These are phyloP conservation scores for Trilocha varians DNA, from an alignment of 2,888 invertebrate species.

Conservation along the genomic window DNA sequence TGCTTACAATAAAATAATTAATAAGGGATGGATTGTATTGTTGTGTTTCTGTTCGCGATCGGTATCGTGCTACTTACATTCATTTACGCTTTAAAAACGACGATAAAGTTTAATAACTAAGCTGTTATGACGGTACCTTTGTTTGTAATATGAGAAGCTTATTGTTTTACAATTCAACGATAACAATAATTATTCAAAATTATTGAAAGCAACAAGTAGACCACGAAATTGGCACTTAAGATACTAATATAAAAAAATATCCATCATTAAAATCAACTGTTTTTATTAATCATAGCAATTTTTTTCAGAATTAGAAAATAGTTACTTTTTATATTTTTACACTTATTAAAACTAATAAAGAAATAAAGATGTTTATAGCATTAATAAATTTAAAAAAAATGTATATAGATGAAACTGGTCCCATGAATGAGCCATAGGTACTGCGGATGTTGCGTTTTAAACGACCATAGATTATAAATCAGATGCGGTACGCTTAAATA, in stretches of 20 bases:
- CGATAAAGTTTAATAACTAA: slow-evolving; percentile 48
- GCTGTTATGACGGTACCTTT: slow-evolving; percentile 31
- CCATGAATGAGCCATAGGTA: slow-evolving; percentile 29
- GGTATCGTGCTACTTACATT: slow-evolving; percentile 59
- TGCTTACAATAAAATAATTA: slow-evolving; percentile 73
- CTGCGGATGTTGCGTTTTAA: slow-evolving; percentile 23
- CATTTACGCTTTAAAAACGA: slow-evolving; percentile 52
- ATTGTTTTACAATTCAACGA: slow-evolving; percentile 4
- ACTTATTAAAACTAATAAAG: too few species aligned
- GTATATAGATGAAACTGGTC: slow-evolving; percentile 21
- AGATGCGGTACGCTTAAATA: too few species aligned
- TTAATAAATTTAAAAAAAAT: slow-evolving; percentile 11
- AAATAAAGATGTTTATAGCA: background rate
- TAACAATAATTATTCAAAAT: slow-evolving; percentile 2
- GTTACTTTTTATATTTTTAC: too few species aligned
- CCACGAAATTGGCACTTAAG: too few species aligned
- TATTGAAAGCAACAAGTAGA: background rate
- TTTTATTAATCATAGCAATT: too few species aligned
- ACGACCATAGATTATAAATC: slow-evolving; percentile 24
- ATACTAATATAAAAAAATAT: too few species aligned
- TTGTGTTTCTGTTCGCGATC: slow-evolving; percentile 58
- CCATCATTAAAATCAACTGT: too few species aligned
- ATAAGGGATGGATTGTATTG: slow-evolving; percentile 72
- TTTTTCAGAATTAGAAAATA: too few species aligned
- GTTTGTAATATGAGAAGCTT: slow-evolving; percentile 19